Percentiles rank a stretch among this genome's conserved stretches.
Evolutionary conservation across 64 coral and sea anemone species (phyloP).

Genomic region (Actinia equina): DNA sequence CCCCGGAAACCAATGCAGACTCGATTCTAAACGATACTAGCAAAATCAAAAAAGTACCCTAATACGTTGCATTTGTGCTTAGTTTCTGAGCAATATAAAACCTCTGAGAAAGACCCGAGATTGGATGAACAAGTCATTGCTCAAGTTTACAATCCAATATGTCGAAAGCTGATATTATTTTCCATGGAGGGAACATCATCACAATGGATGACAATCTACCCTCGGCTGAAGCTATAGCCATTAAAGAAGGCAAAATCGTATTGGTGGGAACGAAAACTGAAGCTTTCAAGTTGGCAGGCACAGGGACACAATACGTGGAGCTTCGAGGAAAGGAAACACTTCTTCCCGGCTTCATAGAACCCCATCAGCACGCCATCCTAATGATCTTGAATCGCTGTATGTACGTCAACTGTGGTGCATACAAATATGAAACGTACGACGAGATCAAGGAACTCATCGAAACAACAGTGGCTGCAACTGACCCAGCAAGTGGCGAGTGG

Average conservation of each 20-base stretch:
- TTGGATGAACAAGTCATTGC: too few species aligned
- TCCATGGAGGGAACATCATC: slow-evolving; percentile 18
- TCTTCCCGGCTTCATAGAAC: slow-evolving; percentile 27
- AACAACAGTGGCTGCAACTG: neutral
- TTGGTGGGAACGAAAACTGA: neutral
- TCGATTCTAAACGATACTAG: too few species aligned
- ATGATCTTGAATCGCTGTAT: neutral
- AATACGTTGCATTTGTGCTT: too few species aligned
- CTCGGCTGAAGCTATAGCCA: slow-evolving; percentile 28
- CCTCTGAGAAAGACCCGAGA: too few species aligned
- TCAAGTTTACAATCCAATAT: too few species aligned
- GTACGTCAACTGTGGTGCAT: neutral
- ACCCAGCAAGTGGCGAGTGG: neutral
- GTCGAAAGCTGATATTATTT: too few species aligned
- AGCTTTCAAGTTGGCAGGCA: neutral
- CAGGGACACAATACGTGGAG: neutral
- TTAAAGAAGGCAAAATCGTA: neutral
- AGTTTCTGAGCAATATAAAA: too few species aligned
- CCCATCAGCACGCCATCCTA: slow-evolving; percentile 26
- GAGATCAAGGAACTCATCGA: slow-evolving; percentile 10
- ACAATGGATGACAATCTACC: slow-evolving; percentile 27
- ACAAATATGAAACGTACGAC: slow-evolving; percentile 20
- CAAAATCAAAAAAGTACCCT: too few species aligned
- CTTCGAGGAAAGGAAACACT: slow-evolving; percentile 18
- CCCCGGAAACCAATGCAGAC: too few species aligned